phyloP scores from a whole-genome alignment of 2,797 vertebrate genomes.

The Urocyon cinereoargenteus region DNA sequence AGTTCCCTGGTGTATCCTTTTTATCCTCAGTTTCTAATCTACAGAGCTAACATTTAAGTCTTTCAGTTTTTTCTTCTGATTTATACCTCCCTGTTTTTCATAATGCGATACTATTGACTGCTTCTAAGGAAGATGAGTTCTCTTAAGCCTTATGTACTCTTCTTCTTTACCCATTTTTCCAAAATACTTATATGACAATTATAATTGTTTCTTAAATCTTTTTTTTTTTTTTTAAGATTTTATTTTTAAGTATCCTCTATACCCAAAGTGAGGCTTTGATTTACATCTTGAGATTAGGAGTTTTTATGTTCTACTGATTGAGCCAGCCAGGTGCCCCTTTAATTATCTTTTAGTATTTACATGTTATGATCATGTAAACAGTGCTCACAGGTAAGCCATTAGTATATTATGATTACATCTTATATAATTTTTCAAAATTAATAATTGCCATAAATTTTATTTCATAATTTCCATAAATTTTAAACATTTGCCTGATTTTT shows the following conservation, averaged over 20 bases:
- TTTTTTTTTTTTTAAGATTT: not conserved
- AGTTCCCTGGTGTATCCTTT: not conserved
- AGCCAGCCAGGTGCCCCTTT: not conserved
- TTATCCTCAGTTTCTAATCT: not conserved
- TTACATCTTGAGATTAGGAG: not conserved
- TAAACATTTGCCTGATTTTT: not conserved
- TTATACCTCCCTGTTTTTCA: conserved; percentile 16
- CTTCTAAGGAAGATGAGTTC: not conserved
- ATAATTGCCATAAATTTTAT: not conserved
- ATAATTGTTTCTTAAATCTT: conserved; percentile 28
- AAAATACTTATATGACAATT: conserved; percentile 7
- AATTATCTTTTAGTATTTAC: conserved; percentile 22
- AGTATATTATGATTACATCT: not conserved
- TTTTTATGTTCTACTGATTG: not conserved
- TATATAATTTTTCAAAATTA: not conserved
- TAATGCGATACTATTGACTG: conserved; percentile 1
- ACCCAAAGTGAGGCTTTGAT: not conserved
- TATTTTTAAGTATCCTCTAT: not conserved
- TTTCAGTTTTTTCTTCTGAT: not conserved
- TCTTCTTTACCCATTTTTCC: not conserved
- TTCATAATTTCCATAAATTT: not conserved
- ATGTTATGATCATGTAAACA: not conserved
- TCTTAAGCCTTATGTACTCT: not conserved
- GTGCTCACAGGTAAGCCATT: not conserved
- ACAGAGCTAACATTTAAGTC: not conserved